Evolutionary conservation across 92 coral and sea anemone genomes (phyloP).

Genomic region (Epizoanthus ramosus): DNA sequence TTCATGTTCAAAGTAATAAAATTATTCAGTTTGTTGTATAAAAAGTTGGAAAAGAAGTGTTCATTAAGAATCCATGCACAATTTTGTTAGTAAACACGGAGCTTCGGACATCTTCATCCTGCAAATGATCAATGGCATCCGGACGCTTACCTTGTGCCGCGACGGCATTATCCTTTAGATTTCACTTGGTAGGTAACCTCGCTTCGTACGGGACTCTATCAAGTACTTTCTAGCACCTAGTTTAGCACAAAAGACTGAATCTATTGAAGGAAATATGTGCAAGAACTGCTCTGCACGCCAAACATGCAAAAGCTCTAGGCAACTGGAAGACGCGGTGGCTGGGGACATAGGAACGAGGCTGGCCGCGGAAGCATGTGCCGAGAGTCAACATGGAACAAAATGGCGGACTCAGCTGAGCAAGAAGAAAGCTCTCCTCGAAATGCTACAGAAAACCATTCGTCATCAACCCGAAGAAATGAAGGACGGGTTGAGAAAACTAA

Average conservation of each 20-base stretch:
- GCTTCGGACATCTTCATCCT: neutral
- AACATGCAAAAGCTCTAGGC: constrained; percentile 51
- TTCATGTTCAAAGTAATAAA: no score
- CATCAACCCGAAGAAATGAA: constrained; percentile 52
- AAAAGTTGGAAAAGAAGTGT: no score
- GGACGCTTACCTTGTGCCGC: constrained; percentile 22
- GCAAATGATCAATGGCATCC: constrained; percentile 12
- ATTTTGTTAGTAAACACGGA: no score
- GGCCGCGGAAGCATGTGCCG: constrained; percentile 57
- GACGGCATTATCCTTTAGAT: constrained; percentile 19
- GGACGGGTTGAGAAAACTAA: constrained; percentile 63
- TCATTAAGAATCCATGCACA: no score
- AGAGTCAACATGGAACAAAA: constrained; percentile 55
- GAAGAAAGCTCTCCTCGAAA: constrained; percentile 50
- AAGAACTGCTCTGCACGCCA: neutral
- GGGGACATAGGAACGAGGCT: constrained; percentile 79
- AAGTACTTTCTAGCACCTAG: neutral
- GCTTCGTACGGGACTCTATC: neutral
- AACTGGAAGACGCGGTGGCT: constrained; percentile 65
- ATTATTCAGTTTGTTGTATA: no score
- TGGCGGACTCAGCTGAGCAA: constrained; percentile 79
- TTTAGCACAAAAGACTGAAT: neutral
- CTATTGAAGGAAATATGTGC: neutral
- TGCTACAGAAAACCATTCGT: constrained; percentile 42
- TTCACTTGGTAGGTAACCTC: neutral